Conservation (phyloP, 1,140 invertebrate genomes). For the Rhizoglyphus robini region DNA sequence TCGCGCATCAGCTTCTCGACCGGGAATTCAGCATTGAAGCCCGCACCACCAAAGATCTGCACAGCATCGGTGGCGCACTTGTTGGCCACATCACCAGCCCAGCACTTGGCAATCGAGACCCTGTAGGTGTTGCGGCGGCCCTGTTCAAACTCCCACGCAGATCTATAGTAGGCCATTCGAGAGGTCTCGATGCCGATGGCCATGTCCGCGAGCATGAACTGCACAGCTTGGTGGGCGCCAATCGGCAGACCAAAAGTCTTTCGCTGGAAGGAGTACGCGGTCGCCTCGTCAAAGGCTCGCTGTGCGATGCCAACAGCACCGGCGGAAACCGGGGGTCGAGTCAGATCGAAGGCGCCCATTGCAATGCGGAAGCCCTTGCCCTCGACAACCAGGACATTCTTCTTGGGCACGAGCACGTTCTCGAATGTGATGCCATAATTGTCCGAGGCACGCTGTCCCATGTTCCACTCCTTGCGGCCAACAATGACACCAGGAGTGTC, state of each 20-base stretch:
- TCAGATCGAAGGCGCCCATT: conserved; percentile 89
- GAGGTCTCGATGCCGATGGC: conserved; percentile 74
- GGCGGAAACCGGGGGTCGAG: conserved; percentile 75
- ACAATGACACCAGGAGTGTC: conserved; percentile 55
- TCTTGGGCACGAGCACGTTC: conserved; percentile 85
- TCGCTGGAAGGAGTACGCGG: conserved; percentile 78
- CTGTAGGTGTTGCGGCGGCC: conserved; percentile 63
- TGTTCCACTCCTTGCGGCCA: conserved; percentile 91
- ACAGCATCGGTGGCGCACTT: conserved; percentile 91
- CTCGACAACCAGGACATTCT: conserved; percentile 74
- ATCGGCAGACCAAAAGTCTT: conserved; percentile 84
- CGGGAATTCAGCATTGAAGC: conserved; percentile 93
- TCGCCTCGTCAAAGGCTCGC: conserved; percentile 78
- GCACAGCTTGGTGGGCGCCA: conserved; percentile 55
- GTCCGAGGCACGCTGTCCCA: conserved; percentile 92
- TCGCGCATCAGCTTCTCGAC: conserved; percentile 98
- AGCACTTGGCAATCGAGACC: conserved; percentile 86
- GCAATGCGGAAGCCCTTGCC: conserved; percentile 77
- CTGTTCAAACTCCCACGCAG: conserved; percentile 78
- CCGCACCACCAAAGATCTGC: conserved; percentile 84
- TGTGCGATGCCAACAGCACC: conserved; percentile 69
- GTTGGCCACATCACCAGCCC: conserved; percentile 82
- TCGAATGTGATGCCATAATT: conserved; percentile 93
- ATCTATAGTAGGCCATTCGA: conserved; percentile 64
- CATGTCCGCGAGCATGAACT: conserved; percentile 94